A percentile compares a stretch with the other conserved stretches of the same genome.
phyloP scores from a whole-genome alignment of 2,797 vertebrate species.

The Ispidina picta region DNA sequence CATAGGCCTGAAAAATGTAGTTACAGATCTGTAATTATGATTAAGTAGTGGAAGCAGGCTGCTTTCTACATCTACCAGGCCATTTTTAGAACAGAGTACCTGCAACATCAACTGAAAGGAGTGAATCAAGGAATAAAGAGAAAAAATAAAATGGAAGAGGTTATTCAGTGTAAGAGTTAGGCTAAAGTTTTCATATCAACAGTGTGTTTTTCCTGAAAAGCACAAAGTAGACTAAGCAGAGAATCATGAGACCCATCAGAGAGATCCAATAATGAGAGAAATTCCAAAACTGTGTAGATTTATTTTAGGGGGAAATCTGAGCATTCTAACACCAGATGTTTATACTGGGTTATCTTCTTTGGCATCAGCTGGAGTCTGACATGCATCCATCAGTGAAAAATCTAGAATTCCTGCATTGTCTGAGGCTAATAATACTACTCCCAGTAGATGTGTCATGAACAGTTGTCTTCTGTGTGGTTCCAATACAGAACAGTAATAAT shows the following conservation, averaged over 20 bases:
- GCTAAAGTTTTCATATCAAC: background rate
- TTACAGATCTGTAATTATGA: background rate
- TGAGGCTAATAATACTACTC: background rate
- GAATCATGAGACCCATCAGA: background rate
- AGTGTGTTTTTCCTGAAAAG: background rate
- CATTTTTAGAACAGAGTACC: background rate
- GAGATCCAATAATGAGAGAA: background rate
- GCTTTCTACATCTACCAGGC: background rate
- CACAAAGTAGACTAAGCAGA: background rate
- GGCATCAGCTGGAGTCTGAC: conserved; percentile 16
- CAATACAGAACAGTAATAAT: background rate
- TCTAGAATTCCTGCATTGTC: background rate
- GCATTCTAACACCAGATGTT: background rate
- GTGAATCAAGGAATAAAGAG: background rate
- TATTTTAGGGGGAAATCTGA: conserved; percentile 8
- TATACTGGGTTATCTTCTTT: conserved; percentile 23
- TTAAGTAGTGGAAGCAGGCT: background rate
- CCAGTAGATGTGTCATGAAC: conserved; percentile 8
- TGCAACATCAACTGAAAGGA: background rate
- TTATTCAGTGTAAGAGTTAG: background rate
- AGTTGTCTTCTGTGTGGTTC: background rate
- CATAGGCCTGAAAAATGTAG: background rate
- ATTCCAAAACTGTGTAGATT: background rate
- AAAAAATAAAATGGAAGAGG: background rate
- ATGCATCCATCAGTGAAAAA: conserved; percentile 14